A percentile compares a stretch with the other conserved stretches of the same genome.
Conservation (phyloP, 2,113 vertebrate genomes). For the Nannobrachium achirus region DNA sequence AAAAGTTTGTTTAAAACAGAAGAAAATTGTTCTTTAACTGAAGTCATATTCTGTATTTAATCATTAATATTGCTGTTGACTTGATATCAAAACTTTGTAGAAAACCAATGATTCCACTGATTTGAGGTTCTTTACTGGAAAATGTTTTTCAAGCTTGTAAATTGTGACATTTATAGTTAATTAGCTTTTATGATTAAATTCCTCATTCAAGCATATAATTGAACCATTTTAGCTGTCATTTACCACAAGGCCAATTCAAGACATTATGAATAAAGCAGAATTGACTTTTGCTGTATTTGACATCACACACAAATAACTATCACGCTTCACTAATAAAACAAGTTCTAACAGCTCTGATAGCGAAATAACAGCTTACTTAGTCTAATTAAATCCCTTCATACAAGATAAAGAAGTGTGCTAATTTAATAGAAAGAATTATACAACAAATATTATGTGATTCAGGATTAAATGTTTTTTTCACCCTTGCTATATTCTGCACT, state of each 20-base stretch:
- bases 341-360: neutral
- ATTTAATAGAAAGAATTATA: constrained; percentile 1
- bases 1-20: neutral
- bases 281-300: constrained; percentile 15
- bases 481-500: neutral
- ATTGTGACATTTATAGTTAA: too few relatives aligned
- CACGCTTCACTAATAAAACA: neutral
- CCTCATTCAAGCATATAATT: constrained; percentile 10
- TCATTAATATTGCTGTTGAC: neutral
- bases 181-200: neutral
- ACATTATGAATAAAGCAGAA: neutral
- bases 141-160: neutral
- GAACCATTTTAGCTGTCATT: neutral
- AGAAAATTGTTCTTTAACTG: constrained; percentile 5
- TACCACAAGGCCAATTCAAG: neutral
- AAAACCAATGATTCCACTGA: neutral
- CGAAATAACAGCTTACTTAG: neutral
- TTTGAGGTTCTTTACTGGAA: neutral
- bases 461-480: constrained; percentile 8
- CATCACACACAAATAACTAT: neutral
- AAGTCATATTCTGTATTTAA: constrained; percentile 14
- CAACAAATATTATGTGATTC: neutral
- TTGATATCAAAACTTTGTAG: neutral
- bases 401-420: neutral
- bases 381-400: neutral